Base-by-base conservation (phyloP, 2,113 vertebrate genomes). In the Synchiropus splendidus region DNA sequence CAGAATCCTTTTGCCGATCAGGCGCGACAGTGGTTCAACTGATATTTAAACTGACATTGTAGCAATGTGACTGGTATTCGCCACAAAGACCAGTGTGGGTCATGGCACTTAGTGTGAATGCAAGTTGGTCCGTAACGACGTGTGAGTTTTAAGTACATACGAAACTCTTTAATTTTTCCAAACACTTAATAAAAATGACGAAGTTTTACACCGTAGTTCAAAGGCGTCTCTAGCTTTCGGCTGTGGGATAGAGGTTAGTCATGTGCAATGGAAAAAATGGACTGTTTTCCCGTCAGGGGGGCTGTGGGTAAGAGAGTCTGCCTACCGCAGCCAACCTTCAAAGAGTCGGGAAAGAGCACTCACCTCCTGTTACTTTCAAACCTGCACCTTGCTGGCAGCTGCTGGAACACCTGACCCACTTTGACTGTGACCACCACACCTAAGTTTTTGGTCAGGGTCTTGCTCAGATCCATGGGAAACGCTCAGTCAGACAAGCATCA, bases 111-210 rank as follows among this genome's bases (percentile, higher is more conserved):
- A 37, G 3, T 51, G 17, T 37, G 14, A 40, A 48, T 31, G 18
- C 10, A 27, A n/a, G 61, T 69, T 54, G 42, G 58, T 74, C 47
- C 16, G 2, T 65, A 67, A 42, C 51, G 40, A 21, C 11, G 31
- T 54, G 59, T 72, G 61, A 27, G 21, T 60, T 64, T 63, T 62
- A 53, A 67, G 54, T 52, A 53, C 48, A 46, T 58, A 67, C 48
- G 42, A 42, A 60, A 68, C 53, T 41, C 45, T 58, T 57, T 1
- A 37, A 64, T 45, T 57, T 63, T 70, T 72, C 61, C 64, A 64
- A 70, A 61, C 70, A 83, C 73, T 82, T 85, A 77, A 83, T 86
- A 80, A 81, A 82, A 78, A 27, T 61, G 32, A 80, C 81, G 75
- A 54, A 69, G 62, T 57, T 72, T 72, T 57, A 67, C 61, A 61